phyloP scores from a whole-genome alignment of 2,797 vertebrate species.

The Coreius guichenoti region DNA sequence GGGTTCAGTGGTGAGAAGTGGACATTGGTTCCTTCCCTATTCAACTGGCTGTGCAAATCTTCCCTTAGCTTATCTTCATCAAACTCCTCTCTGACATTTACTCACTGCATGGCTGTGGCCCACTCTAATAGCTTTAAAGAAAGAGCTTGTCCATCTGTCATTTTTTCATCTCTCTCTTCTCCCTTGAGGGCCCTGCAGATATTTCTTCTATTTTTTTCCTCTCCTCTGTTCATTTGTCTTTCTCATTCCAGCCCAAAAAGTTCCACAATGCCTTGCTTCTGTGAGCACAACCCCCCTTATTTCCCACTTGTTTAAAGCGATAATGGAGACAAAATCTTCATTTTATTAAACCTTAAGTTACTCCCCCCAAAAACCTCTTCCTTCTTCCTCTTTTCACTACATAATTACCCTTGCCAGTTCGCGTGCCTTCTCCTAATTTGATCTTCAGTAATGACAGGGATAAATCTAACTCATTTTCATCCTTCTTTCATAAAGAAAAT shows the following conservation, averaged over 20 bases:
- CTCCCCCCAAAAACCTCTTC: background rate
- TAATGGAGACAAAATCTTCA: constrained; percentile 38
- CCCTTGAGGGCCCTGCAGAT: constrained; percentile 64
- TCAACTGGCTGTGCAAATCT: constrained; percentile 59
- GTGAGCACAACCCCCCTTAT: constrained; percentile 37
- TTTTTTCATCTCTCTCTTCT: constrained; percentile 67
- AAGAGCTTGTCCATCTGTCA: constrained; percentile 71
- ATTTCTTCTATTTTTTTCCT: constrained; percentile 60
- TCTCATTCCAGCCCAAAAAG: constrained; percentile 48
- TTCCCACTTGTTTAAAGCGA: constrained; percentile 17
- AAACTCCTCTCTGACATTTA: constrained; percentile 69
- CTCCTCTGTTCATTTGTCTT: constrained; percentile 53
- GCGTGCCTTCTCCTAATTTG: constrained; percentile 51
- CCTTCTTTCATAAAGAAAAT: constrained; percentile 59
- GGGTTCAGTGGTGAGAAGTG: constrained; percentile 39
- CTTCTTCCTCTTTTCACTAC: constrained; percentile 28
- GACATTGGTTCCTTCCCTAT: constrained; percentile 53
- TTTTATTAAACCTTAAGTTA: background rate
- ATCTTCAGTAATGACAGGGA: constrained; percentile 57
- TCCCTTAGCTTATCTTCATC: constrained; percentile 63
- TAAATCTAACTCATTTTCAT: constrained; percentile 52
- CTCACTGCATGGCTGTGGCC: constrained; percentile 68
- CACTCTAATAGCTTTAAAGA: constrained; percentile 70
- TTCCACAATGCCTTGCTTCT: constrained; percentile 32
- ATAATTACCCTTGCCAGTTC: constrained; percentile 54